Percentiles rank a stretch among this genome's conserved stretches.
phyloP scores from a whole-genome alignment of 2,888 invertebrate species.

The Lordiphosa andalusiaca region DNA sequence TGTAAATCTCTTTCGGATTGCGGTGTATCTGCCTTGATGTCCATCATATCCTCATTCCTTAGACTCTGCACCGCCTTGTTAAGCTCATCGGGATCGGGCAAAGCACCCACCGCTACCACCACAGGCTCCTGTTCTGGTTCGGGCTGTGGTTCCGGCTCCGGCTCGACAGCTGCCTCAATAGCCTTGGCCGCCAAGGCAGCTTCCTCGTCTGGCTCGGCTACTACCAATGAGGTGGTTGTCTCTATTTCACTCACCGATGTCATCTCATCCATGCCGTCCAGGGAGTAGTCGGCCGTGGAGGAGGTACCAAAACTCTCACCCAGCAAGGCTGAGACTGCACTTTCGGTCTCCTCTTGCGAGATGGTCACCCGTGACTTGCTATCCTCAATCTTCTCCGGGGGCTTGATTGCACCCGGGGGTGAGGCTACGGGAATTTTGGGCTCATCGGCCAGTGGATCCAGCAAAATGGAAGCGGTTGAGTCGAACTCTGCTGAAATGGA shows the following conservation, averaged over 20 bases:
- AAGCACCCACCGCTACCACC: conserved; percentile 82
- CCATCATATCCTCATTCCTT: conserved; percentile 85
- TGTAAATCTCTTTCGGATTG: conserved; percentile 91
- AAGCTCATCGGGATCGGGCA: conserved; percentile 86
- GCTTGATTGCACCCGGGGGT: conserved; percentile 79
- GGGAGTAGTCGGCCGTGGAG: conserved; percentile 81
- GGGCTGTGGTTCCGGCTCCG: conserved; percentile 74
- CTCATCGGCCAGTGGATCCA: conserved; percentile 79
- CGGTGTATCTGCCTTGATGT: conserved; percentile 91
- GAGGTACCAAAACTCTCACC: conserved; percentile 91
- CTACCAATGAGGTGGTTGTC: conserved; percentile 63
- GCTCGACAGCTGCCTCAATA: conserved; percentile 74
- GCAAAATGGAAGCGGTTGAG: conserved; percentile 69
- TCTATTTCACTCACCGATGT: conserved; percentile 58
- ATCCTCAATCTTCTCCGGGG: conserved; percentile 84
- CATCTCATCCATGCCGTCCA: conserved; percentile 71
- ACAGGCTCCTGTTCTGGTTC: conserved; percentile 72
- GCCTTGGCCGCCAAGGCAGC: conserved; percentile 73
- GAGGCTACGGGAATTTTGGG: conserved; percentile 79
- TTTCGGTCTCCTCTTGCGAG: conserved; percentile 95
- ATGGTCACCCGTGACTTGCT: conserved; percentile 87
- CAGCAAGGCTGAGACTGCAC: conserved; percentile 92
- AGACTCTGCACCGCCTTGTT: conserved; percentile 91
- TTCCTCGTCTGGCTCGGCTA: conserved; percentile 80
- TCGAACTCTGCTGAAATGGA: conserved; percentile 85